phyloP scores from a whole-genome alignment of 2,797 vertebrate species.

The Microctenopoma lineatum region DNA sequence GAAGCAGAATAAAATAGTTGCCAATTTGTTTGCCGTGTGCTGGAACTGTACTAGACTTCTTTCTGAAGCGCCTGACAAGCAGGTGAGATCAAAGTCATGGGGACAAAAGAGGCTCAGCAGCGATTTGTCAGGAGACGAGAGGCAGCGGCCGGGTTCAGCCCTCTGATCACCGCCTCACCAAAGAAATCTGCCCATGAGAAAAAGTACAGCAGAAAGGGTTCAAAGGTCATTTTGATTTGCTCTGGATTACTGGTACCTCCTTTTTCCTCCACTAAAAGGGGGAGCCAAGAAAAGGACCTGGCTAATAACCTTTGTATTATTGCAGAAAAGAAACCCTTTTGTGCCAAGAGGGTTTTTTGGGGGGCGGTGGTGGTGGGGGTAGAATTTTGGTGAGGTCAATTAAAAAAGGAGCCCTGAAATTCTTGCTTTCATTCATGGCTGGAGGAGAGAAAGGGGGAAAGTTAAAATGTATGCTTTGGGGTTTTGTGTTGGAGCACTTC shows the following conservation, averaged over 20 bases:
- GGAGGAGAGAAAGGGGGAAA: constrained; percentile 54
- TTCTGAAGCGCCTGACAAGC: constrained; percentile 90
- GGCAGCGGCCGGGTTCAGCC: constrained; percentile 87
- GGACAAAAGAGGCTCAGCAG: constrained; percentile 94
- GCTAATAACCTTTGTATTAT: constrained; percentile 87
- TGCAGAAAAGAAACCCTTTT: constrained; percentile 83
- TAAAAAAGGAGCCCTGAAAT: constrained; percentile 81
- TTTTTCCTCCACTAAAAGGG: constrained; percentile 69
- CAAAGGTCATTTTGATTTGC: constrained; percentile 93
- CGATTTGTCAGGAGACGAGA: constrained; percentile 93
- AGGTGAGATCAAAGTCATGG: constrained; percentile 93
- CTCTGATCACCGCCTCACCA: constrained; percentile 88
- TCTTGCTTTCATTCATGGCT: constrained; percentile 82
- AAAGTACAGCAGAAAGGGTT: constrained; percentile 92
- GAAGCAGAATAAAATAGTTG: constrained; percentile 86
- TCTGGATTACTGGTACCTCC: constrained; percentile 88
- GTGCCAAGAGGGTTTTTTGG: constrained; percentile 73
- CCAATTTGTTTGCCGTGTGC: constrained; percentile 90
- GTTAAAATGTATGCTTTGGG: constrained; percentile 73
- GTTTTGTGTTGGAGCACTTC: constrained; percentile 56
- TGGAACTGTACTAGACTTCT: constrained; percentile 90
- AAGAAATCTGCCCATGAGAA: constrained; percentile 90
- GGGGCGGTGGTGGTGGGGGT: constrained; percentile 47
- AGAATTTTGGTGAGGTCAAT: constrained; percentile 75
- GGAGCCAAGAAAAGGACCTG: constrained; percentile 81